phyloP scores from a whole-genome alignment of 37 sponge, comb jelly and placozoan genomes.

The Sycon ciliatum region DNA sequence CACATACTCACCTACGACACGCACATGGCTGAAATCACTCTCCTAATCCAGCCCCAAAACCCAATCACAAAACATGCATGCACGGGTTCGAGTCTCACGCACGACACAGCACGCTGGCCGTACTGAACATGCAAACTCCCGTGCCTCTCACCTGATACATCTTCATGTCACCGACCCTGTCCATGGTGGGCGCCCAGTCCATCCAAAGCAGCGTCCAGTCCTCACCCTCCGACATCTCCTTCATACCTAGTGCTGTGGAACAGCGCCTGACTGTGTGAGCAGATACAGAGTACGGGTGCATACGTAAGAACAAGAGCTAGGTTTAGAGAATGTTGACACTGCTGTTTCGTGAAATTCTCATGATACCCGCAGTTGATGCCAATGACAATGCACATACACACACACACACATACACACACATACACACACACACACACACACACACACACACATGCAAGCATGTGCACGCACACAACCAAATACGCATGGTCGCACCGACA shows the following conservation, averaged over 20 bases:
- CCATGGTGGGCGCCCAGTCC: slow-evolving; percentile 73
- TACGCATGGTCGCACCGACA: too few species aligned
- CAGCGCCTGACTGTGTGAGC: slow-evolving; percentile 80
- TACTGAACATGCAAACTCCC: background rate
- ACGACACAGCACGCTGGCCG: too few species aligned
- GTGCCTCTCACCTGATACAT: slow-evolving; percentile 70
- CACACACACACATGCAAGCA: background rate
- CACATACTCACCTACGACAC: too few species aligned
- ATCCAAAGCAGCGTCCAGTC: slow-evolving; percentile 91
- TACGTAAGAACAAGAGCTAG: background rate
- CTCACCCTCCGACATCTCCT: slow-evolving; percentile 59
- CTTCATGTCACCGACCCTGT: slow-evolving; percentile 76
- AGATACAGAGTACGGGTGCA: background rate
- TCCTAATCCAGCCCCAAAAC: too few species aligned
- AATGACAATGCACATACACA: background rate
- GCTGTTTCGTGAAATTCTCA: background rate
- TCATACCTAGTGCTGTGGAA: slow-evolving; percentile 65
- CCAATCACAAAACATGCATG: too few species aligned
- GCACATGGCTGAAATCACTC: too few species aligned
- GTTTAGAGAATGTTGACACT: too few species aligned
- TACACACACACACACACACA: background rate
- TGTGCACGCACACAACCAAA: background rate
- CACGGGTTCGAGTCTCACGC: background rate
- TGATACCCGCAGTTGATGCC: background rate
- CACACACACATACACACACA: background rate